phyloP scores from a whole-genome alignment of 1,140 invertebrate species.

The Chelonus insularis region DNA sequence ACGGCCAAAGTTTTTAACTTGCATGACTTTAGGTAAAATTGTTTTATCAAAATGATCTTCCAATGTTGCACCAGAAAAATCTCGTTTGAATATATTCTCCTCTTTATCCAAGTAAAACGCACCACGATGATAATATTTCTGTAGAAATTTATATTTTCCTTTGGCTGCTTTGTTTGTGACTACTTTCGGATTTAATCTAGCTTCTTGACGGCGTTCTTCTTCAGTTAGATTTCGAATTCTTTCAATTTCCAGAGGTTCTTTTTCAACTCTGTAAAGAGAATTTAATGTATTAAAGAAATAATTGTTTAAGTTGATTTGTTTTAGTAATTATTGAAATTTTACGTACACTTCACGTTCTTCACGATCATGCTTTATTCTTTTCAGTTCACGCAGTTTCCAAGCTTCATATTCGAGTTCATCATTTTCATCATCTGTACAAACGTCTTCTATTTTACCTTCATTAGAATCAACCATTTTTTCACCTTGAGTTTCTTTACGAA shows the following conservation, averaged over 20 bases:
- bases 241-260: conserved; percentile 90
- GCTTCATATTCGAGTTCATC: conserved; percentile 97
- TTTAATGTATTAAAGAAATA: not conserved
- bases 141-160: conserved; percentile 99
- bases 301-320: not conserved
- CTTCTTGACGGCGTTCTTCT: conserved; percentile 89
- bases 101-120: conserved; percentile 97
- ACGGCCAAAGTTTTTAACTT: conserved; percentile 99
- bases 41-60: conserved; percentile 99
- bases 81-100: conserved; percentile 89
- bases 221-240: conserved; percentile 93
- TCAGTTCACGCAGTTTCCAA: conserved; percentile 97
- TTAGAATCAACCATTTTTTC: conserved; percentile 59
- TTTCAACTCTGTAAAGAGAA: conserved; percentile 65
- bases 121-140: conserved; percentile 99
- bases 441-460: conserved; percentile 77
- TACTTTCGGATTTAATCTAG: conserved; percentile 88
- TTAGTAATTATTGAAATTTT: conserved; percentile 23
- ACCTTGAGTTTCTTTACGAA: conserved; percentile 70
- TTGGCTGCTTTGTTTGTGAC: conserved; percentile 95
- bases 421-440: conserved; percentile 97
- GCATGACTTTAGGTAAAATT: conserved; percentile 98
- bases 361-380: conserved; percentile 92
- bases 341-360: conserved; percentile 91
- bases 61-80: conserved; percentile 94